phyloP scores from a whole-genome alignment of 1,140 invertebrate species.

The Ctenoplectra terminalis region DNA sequence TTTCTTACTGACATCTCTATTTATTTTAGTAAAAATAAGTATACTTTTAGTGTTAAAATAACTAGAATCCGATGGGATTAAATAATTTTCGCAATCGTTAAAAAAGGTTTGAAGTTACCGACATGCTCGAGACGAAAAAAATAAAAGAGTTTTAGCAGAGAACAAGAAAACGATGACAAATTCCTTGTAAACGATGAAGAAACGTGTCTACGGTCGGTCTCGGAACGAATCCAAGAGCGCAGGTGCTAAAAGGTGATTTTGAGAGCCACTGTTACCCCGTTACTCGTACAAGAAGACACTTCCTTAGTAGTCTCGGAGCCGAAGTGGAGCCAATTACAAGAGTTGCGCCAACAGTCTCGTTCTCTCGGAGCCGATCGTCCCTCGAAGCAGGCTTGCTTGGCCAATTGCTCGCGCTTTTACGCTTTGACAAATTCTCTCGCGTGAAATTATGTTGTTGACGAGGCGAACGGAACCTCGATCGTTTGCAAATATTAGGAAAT shows the following conservation, averaged over 20 bases:
- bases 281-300: slow-evolving; percentile 41
- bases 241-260: slow-evolving; percentile 2
- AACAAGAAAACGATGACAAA: too few relatives aligned
- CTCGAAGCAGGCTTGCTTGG: not conserved
- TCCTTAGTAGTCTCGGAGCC: slow-evolving; percentile 24
- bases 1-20: too few relatives aligned
- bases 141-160: too few relatives aligned
- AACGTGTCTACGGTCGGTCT: not conserved
- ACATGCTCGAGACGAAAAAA: too few relatives aligned
- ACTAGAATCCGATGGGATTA: too few relatives aligned
- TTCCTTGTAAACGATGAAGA: not conserved
- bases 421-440: slow-evolving; percentile 39
- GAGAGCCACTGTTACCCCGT: slow-evolving; percentile 45
- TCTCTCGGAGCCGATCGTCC: not conserved
- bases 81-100: too few relatives aligned
- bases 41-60: too few relatives aligned
- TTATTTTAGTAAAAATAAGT: too few relatives aligned
- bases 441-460: slow-evolving; percentile 22
- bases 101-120: too few relatives aligned
- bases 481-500: not conserved
- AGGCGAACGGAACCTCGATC: not conserved
- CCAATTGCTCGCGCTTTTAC: slow-evolving; percentile 12
- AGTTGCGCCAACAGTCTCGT: slow-evolving; percentile 36
- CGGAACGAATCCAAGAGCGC: not conserved
- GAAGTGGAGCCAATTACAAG: slow-evolving; percentile 54